Conservation (phyloP, 2,113 vertebrate genomes). For the Ameiurus melas region DNA sequence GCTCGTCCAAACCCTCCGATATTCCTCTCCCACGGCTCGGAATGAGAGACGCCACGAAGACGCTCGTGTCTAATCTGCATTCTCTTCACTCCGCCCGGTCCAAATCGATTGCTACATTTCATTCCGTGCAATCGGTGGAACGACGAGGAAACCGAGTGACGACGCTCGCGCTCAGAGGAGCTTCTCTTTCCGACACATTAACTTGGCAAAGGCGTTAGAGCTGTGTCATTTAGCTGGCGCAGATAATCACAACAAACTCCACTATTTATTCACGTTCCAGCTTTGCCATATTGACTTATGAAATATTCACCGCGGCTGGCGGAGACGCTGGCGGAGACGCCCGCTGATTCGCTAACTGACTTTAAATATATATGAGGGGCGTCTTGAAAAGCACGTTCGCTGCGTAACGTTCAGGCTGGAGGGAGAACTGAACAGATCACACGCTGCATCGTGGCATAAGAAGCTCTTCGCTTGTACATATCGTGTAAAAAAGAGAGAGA, state of each 20-base stretch:
- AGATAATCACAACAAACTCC: slow-evolving; percentile 32
- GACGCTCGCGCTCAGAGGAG: slow-evolving; percentile 9
- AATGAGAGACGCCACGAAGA: slow-evolving; percentile 10
- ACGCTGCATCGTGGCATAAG: not conserved
- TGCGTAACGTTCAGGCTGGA: not conserved
- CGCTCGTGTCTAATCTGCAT: slow-evolving; percentile 20
- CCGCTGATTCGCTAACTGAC: slow-evolving; percentile 4
- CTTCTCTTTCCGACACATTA: slow-evolving; percentile 23
- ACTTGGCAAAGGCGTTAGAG: slow-evolving; percentile 22
- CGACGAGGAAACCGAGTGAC: slow-evolving; percentile 15
- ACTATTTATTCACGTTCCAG: slow-evolving; percentile 35
- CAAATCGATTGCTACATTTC: slow-evolving; percentile 52
- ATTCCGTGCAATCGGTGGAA: slow-evolving; percentile 36
- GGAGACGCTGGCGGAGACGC: not conserved
- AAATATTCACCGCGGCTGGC: slow-evolving; percentile 41
- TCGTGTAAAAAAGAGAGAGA: not conserved
- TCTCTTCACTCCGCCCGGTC: slow-evolving; percentile 30
- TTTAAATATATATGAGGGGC: slow-evolving; percentile 24
- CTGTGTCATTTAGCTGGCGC: slow-evolving; percentile 31
- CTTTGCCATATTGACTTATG: slow-evolving; percentile 42
- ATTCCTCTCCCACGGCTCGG: slow-evolving; percentile 12
- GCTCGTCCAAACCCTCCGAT: slow-evolving; percentile 1
- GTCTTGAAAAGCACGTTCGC: not conserved
- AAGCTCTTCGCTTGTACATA: not conserved
- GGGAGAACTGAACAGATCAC: not conserved